Base-by-base conservation (phyloP, 2,113 vertebrate genomes). In the Erinaceus europaeus region DNA sequence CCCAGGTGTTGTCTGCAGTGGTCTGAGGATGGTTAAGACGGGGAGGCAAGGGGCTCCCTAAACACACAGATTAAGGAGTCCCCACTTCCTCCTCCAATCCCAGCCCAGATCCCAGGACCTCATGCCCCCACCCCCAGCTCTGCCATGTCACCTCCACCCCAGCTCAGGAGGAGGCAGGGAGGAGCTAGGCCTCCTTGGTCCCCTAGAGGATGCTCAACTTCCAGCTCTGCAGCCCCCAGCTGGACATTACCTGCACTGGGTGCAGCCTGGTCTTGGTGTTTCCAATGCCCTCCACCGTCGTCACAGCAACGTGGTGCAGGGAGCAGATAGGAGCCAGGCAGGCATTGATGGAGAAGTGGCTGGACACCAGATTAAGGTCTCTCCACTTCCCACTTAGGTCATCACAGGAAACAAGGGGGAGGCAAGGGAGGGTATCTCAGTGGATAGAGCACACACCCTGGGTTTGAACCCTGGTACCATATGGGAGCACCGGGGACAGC, bases 281-380 rank as follows among this genome's bases (percentile, higher is more conserved):
- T 89, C 99, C 99, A 29, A 99, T 99, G 25, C 99, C 99, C 96
- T 99, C 99, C 90, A 99, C 98, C 0, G 99, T 99, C 1, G 98
- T 99, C 93, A 99, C 98, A 0, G 99, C 98, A 27, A 98, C 95
- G 0, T 97, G 97, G 92, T 99, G 98, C 38, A 99, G 94, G 29
- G 98, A 97, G 86, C 99, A 99, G 81, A 99, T 77, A 23, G 98
- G 99, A 5, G 98, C 97, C 74, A 99, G 96, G 57, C 99, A 99
- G 90, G 98, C 98, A 65, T 99, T 99, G 55, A 97, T 96, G 18
- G 98, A 96, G 48, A 97, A 92, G 72, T 99, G 98, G 75, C 99
- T 98, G 88, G 23, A 89, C 5, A 71, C 12, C 36, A 21, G 14
- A 95, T 98, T 96, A 98, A 98, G 97, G 98, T 40, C 81, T 77